phyloP scores from a whole-genome alignment of 1,140 invertebrate genomes.

The Lordiphosa collinella region DNA sequence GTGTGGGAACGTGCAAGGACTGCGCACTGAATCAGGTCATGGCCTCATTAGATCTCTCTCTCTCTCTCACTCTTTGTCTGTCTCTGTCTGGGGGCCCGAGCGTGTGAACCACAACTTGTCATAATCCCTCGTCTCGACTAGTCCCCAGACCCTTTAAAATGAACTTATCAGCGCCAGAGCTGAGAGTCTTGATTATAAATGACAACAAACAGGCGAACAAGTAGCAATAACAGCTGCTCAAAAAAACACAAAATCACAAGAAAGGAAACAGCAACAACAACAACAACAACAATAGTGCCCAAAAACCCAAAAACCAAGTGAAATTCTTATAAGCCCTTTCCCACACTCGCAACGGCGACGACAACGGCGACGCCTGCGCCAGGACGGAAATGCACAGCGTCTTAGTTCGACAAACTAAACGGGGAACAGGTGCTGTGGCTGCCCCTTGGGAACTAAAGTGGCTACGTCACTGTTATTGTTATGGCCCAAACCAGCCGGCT shows the following conservation, averaged over 20 bases:
- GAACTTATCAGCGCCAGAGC: conserved; percentile 64
- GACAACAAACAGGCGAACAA: conserved; percentile 73
- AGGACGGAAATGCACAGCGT: conserved; percentile 72
- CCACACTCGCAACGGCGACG: conserved; percentile 60
- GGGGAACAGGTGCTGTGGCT: conserved; percentile 52
- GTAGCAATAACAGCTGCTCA: conserved; percentile 67
- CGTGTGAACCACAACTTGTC: conserved; percentile 71
- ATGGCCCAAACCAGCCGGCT: conserved; percentile 31
- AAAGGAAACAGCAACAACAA: conserved; percentile 64
- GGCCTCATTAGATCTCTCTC: conserved; percentile 66
- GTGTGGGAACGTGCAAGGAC: conserved; percentile 67
- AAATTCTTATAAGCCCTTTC: conserved; percentile 78
- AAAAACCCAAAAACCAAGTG: conserved; percentile 68
- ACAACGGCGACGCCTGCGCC: conserved; percentile 60
- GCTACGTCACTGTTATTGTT: conserved; percentile 36
- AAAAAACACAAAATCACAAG: conserved; percentile 54
- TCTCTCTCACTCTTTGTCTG: too few relatives aligned
- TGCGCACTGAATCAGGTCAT: conserved; percentile 57
- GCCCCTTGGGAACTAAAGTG: conserved; percentile 24
- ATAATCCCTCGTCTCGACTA: conserved; percentile 59
- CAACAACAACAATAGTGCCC: conserved; percentile 44
- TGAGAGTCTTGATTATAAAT: conserved; percentile 74
- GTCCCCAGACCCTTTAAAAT: conserved; percentile 50
- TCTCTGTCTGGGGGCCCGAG: conserved; percentile 30
- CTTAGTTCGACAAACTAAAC: conserved; percentile 46